Percentiles rank a stretch among this genome's conserved stretches.
Evolutionary conservation across 2,888 invertebrate species (phyloP).

Genomic region (Mimumesa dahlbomi): DNA sequence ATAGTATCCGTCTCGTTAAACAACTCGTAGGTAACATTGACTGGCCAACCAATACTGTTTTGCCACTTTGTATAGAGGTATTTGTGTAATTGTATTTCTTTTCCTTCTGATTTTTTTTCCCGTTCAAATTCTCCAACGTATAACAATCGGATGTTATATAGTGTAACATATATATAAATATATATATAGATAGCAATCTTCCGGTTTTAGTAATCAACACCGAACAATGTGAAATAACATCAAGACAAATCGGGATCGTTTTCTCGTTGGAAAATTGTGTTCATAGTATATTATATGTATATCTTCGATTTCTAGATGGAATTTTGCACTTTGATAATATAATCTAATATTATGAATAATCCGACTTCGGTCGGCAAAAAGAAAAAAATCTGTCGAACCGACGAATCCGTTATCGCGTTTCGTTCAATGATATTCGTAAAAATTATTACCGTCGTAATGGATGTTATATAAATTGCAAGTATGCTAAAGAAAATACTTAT

Average conservation of each 20-base stretch:
- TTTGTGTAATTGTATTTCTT: not conserved
- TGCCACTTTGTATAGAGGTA: conserved; percentile 56
- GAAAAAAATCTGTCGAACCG: not conserved
- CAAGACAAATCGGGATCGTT: not conserved
- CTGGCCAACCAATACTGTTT: conserved; percentile 65
- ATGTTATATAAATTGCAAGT: conserved; percentile 14
- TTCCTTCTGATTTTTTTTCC: not conserved
- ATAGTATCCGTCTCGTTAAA: conserved; percentile 53
- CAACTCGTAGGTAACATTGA: conserved; percentile 73
- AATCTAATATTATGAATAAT: not conserved
- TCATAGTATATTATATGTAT: not conserved
- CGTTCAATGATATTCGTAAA: not conserved
- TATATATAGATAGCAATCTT: not conserved
- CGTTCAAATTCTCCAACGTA: conserved; percentile 4
- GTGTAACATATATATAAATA: too few species aligned
- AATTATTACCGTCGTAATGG: not conserved
- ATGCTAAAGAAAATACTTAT: conserved; percentile 52
- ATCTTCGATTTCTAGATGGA: conserved; percentile 4
- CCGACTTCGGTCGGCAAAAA: too few species aligned
- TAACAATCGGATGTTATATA: too few species aligned
- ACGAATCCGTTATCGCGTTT: not conserved
- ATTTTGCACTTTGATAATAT: conserved; percentile 2
- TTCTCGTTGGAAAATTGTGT: conserved; percentile 7
- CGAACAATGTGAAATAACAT: conserved; percentile 10
- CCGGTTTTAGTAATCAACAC: not conserved